Base-by-base conservation (phyloP, 2,888 invertebrate species). In the Caenorhabditis sp. region DNA sequence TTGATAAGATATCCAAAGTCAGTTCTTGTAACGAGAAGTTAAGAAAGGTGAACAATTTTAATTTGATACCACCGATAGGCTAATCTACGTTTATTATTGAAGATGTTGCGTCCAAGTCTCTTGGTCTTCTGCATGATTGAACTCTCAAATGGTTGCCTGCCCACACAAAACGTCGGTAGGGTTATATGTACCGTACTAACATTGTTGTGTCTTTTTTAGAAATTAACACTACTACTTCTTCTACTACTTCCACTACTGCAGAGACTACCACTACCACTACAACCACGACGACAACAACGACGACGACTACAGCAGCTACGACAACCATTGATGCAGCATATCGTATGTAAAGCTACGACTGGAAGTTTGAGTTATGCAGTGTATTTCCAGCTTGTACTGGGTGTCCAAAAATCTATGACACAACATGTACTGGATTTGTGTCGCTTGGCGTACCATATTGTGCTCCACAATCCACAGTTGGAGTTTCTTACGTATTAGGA, bases 381-480 rank as follows among this genome's bases (percentile, higher is more conserved):
- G 50, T 56, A 1, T 32, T 26, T 58, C n/a, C 37, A 60, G 60
- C 60, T 0, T 60, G 60, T 60, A 60, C 60, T 13, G 60, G 32
- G 0, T 60, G 60, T 40, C 40, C 60, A 9, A 56, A 56, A 18
- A 56, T 56, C 9, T 56, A 56, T 13, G 56, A 56, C 20, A 32
- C 56, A 9, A 32, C 18, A 8, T 56, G 56, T 13, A 9, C 11
- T 2, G 56, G 56, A 9, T 47, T 47, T 18, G 18, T 47, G n/a
- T 18, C 47, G 18, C 20, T 28, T 0, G 35, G 32, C 3, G 9
- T 13, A 1, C 32, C 32, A 9, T 56, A 24, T 28, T 60, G 60
- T 24, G 40, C 37, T 40, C 20, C 60, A 24, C 18, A 9, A 2
- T 35, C 60, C 1, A 20, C 35, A 18, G 56, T 60, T 13, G 60